Percentiles rank a stretch among this genome's conserved stretches.
These are phyloP conservation scores for Hymenochirus boettgeri DNA, from an alignment of 2,113 vertebrate species.

Conservation along the genomic window DNA sequence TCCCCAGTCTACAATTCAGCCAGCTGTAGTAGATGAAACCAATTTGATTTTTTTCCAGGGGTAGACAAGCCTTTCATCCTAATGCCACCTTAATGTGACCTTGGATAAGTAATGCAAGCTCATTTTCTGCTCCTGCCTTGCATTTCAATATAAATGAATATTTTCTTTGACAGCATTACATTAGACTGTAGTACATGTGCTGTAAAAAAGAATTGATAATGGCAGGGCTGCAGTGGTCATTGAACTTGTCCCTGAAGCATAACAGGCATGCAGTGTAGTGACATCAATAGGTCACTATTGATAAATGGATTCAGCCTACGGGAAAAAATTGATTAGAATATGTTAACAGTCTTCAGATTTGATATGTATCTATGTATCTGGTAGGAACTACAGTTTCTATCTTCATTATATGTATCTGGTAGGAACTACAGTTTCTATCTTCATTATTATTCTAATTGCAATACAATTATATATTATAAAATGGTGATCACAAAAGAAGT, in stretches of 20 bases:
- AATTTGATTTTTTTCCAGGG: neutral
- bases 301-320: neutral
- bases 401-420: too few relatives aligned
- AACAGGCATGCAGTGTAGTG: neutral
- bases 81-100: slow-evolving; percentile 13
- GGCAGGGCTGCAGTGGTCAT: neutral
- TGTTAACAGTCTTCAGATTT: too few relatives aligned
- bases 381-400: too few relatives aligned
- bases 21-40: too few relatives aligned
- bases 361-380: too few relatives aligned
- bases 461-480: too few relatives aligned
- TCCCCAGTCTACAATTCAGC: too few relatives aligned
- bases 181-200: neutral
- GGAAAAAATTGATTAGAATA: too few relatives aligned
- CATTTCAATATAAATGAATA: neutral
- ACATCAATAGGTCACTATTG: neutral
- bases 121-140: neutral
- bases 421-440: too few relatives aligned
- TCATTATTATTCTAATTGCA: too few relatives aligned
- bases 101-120: neutral
- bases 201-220: neutral
- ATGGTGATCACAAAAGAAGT: too few relatives aligned
- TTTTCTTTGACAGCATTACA: neutral
- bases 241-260: neutral
- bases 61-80: neutral